Evolutionary conservation across 2,113 vertebrate genomes (phyloP).

Genomic region (Microtus pennsylvanicus): DNA sequence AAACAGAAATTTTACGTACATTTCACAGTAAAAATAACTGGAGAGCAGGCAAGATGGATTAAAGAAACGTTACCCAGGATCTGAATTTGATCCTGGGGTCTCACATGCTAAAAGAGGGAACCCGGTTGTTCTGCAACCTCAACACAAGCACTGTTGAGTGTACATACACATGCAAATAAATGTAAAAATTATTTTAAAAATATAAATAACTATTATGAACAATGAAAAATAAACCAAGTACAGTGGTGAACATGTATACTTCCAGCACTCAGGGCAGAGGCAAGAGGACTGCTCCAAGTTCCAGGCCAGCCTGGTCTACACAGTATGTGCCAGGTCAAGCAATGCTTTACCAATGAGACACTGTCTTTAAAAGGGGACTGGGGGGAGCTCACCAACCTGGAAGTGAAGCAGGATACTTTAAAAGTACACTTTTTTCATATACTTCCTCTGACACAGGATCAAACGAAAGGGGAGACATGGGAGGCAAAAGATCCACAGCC

Average conservation of each 20-base stretch:
- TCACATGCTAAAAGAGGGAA: not conserved
- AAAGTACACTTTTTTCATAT: constrained; percentile 81
- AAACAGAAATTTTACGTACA: not conserved
- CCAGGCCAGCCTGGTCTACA: not conserved
- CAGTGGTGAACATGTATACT: not conserved
- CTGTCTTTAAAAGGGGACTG: not conserved
- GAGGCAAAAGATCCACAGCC: constrained; percentile 87
- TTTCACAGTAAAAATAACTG: not conserved
- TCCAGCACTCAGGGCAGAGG: not conserved
- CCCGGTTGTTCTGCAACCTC: not conserved
- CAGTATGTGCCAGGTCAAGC: not conserved
- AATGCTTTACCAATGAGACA: not conserved
- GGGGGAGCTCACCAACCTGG: constrained; percentile 84
- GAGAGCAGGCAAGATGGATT: not conserved
- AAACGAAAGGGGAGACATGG: constrained; percentile 85
- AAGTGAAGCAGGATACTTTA: constrained; percentile 82
- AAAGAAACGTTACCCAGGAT: not conserved
- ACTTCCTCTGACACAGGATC: constrained; percentile 85
- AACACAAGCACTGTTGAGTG: not conserved
- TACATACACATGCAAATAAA: not conserved
- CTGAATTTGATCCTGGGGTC: not conserved
- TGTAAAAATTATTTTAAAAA: not conserved
- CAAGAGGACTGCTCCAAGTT: not conserved
- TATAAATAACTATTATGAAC: not conserved
- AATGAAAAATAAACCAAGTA: not conserved